phyloP scores from a whole-genome alignment of 2,888 invertebrate species.

The Mantis religiosa region DNA sequence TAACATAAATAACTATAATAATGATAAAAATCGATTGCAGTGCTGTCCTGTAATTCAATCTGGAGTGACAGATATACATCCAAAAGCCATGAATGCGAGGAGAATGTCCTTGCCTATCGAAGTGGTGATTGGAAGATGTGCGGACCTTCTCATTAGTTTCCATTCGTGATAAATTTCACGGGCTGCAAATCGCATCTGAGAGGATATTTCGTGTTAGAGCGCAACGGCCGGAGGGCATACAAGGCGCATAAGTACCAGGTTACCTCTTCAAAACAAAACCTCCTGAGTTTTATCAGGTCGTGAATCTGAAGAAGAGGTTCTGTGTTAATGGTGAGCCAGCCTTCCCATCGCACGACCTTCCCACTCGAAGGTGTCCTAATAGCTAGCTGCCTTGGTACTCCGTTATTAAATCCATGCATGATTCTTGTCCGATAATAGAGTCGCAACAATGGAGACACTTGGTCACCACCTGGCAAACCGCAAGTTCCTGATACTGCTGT shows the following conservation, averaged over 20 bases:
- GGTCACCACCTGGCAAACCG: not conserved
- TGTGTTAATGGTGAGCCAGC: not conserved
- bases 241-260: not conserved
- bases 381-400: not conserved
- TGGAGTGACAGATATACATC: not conserved
- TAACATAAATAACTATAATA: too few relatives aligned
- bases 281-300: not conserved
- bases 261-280: not conserved
- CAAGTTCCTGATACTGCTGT: not conserved
- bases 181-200: not conserved
- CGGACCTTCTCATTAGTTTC: not conserved
- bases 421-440: not conserved
- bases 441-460: not conserved
- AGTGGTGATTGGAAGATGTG: not conserved
- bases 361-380: not conserved
- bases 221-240: not conserved
- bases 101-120: not conserved
- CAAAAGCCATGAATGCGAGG: not conserved
- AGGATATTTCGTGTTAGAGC: not conserved
- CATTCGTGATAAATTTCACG: not conserved
- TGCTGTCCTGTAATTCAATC: too few relatives aligned
- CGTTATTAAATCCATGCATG: not conserved
- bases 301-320: not conserved
- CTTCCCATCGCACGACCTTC: not conserved
- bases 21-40: too few relatives aligned